A percentile compares a stretch with the other conserved stretches of the same genome.
Conservation (phyloP, 2,113 vertebrate genomes). For the Heterotis niloticus region DNA sequence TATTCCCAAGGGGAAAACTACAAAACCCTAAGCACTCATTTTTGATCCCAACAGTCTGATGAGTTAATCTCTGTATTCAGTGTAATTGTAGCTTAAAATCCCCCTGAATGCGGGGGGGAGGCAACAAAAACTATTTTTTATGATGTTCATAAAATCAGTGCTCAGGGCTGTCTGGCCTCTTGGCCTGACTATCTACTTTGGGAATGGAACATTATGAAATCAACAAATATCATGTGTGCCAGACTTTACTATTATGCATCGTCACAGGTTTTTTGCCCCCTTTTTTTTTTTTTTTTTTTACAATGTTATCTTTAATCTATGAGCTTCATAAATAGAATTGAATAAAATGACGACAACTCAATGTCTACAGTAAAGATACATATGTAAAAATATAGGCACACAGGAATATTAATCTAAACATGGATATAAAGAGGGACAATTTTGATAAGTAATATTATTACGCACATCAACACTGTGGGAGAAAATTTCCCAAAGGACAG, state of each 20-base stretch:
- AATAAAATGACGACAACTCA: neutral
- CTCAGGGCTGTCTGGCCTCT: neutral
- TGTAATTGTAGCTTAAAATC: conserved; percentile 1
- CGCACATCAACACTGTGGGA: too few relatives aligned
- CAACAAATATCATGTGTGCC: neutral
- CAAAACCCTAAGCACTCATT: neutral
- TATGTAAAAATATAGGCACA: neutral
- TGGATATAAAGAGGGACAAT: too few relatives aligned
- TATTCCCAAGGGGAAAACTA: neutral
- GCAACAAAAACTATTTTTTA: neutral
- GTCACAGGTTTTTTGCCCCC: neutral
- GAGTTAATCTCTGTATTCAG: conserved; percentile 4
- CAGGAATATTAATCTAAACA: too few relatives aligned
- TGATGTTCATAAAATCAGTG: neutral
- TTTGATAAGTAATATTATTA: too few relatives aligned
- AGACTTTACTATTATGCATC: neutral
- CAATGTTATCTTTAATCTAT: too few relatives aligned
- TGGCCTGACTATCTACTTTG: neutral
- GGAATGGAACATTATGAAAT: conserved; percentile 6
- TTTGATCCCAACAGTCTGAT: neutral
- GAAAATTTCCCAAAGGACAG: too few relatives aligned
- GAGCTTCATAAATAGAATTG: neutral
- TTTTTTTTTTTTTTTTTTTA: too few relatives aligned
- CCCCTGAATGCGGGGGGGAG: neutral
- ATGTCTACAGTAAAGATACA: neutral